Percentiles rank a stretch among this genome's conserved stretches.
phyloP scores from a whole-genome alignment of 1,140 invertebrate species.

The Drosophila rufa region DNA sequence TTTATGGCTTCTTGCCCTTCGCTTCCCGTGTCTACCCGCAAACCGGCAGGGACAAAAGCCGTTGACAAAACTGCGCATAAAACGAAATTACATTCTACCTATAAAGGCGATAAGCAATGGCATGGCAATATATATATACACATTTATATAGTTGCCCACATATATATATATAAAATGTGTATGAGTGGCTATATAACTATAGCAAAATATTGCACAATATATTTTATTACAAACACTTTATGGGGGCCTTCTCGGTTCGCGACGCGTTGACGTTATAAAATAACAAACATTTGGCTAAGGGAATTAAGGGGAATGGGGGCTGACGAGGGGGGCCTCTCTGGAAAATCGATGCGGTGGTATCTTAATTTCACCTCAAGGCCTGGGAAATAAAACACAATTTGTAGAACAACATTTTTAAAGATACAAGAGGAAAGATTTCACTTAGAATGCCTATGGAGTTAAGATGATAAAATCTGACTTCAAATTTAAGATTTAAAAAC shows the following conservation, averaged over 20 bases:
- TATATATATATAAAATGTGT: conserved; percentile 40
- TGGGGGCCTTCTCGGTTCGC: conserved; percentile 29
- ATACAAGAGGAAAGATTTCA: background rate
- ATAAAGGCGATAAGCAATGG: conserved; percentile 56
- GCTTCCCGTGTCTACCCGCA: background rate
- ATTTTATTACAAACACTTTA: conserved; percentile 66
- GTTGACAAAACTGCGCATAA: conserved; percentile 79
- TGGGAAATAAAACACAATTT: background rate
- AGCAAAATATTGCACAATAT: conserved; percentile 58
- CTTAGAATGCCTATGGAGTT: too few relatives aligned
- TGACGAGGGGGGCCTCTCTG: background rate
- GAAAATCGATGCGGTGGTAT: conserved; percentile 34
- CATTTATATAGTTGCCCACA: conserved; percentile 31
- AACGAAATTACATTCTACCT: conserved; percentile 75
- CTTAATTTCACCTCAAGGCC: conserved; percentile 9
- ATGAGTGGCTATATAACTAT: conserved; percentile 52
- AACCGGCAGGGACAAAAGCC: conserved; percentile 57
- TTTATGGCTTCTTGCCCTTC: conserved; percentile 57
- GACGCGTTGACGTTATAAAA: conserved; percentile 43
- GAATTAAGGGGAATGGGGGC: background rate
- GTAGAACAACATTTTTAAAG: background rate
- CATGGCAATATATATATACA: conserved; percentile 32
- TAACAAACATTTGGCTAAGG: conserved; percentile 34
- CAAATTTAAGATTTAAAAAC: background rate
- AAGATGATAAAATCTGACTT: background rate